These are phyloP conservation scores for Dynastes grantii DNA, from an alignment of 2,888 invertebrate species.

Conservation along the genomic window DNA sequence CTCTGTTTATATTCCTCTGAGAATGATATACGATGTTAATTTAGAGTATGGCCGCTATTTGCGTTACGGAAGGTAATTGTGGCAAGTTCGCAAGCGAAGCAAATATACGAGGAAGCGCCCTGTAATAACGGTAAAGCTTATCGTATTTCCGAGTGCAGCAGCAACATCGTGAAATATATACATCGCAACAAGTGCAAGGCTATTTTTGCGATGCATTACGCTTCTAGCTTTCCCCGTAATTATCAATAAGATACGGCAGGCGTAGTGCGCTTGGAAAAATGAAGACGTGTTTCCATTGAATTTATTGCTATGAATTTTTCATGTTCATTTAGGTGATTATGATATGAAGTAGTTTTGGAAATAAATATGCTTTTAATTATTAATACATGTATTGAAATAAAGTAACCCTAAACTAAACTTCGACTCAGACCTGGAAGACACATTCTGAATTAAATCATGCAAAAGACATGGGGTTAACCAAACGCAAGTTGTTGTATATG, in stretches of 20 bases:
- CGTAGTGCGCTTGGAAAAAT: too few relatives aligned
- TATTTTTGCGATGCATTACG: not conserved
- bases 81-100: not conserved
- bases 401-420: too few relatives aligned
- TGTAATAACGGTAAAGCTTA: constrained; percentile 21
- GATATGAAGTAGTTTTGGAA: too few relatives aligned
- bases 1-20: not conserved
- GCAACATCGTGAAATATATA: constrained; percentile 5
- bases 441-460: too few relatives aligned
- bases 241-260: not conserved
- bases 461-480: too few relatives aligned
- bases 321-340: too few relatives aligned
- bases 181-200: constrained; percentile 4
- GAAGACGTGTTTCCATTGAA: too few relatives aligned
- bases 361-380: too few relatives aligned
- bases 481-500: too few relatives aligned
- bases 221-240: not conserved
- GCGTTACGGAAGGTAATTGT: constrained; percentile 15
- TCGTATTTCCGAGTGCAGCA: constrained; percentile 16
- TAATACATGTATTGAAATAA: too few relatives aligned
- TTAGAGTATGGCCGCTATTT: not conserved
- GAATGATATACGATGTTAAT: constrained; percentile 20
- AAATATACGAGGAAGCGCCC: constrained; percentile 2
- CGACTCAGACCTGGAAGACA: too few relatives aligned
- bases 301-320: too few relatives aligned